Evolutionary conservation across 2,888 invertebrate species (phyloP).

Genomic region (Macrophya alboannulata): DNA sequence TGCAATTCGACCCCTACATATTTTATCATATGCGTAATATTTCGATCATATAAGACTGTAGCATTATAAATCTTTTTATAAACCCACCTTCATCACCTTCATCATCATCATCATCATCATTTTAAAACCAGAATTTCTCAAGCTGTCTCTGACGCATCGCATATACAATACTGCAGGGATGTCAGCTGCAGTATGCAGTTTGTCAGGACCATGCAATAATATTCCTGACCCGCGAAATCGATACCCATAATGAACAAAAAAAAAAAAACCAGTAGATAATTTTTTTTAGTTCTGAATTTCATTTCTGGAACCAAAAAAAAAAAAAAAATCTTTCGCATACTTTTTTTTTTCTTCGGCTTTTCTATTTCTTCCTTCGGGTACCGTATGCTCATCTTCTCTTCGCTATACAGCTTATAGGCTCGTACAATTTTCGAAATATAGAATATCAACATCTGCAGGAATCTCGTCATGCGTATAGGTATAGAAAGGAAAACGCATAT

Average conservation of each 20-base stretch:
- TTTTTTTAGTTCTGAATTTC: no score
- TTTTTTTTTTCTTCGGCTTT: not conserved
- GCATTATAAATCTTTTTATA: not conserved
- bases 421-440: not conserved
- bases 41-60: not conserved
- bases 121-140: not conserved
- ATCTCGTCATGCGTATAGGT: not conserved
- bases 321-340: not conserved
- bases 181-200: no score
- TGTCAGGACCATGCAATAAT: no score
- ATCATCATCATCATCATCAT: not conserved
- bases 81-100: not conserved
- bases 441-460: slow-evolving; percentile 18
- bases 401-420: no score
- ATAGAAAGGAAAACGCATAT: not conserved
- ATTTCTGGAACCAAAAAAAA: not conserved
- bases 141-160: not conserved
- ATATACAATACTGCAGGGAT: no score
- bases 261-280: no score
- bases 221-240: not conserved
- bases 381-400: not conserved
- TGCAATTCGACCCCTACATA: not conserved
- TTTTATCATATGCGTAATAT: slow-evolving; percentile 20
- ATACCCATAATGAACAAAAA: not conserved
- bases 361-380: not conserved